phyloP scores from a whole-genome alignment of 2,888 invertebrate genomes.

The Parnassius smintheus region DNA sequence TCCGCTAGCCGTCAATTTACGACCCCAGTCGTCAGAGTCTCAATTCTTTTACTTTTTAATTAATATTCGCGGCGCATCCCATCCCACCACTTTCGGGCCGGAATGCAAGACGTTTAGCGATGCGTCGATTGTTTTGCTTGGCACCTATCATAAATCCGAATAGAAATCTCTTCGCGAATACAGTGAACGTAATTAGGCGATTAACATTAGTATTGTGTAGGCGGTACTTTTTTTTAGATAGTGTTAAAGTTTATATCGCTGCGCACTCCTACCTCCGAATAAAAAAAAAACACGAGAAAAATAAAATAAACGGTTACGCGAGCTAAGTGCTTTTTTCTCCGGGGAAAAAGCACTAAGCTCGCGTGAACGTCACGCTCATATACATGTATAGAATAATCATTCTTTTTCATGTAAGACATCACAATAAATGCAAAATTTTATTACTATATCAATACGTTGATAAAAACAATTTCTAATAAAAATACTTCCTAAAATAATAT shows the following conservation, averaged over 20 bases:
- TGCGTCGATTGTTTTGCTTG: not conserved
- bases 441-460: no score
- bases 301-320: no score
- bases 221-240: constrained; percentile 30
- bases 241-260: constrained; percentile 30
- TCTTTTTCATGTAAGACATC: not conserved
- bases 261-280: constrained; percentile 8
- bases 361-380: no score
- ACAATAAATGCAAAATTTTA: no score
- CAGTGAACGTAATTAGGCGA: constrained; percentile 31
- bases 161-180: constrained; percentile 31
- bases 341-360: no score
- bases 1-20: constrained; percentile 9
- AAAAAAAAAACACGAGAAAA: no score
- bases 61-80: constrained; percentile 18
- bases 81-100: constrained; percentile 16
- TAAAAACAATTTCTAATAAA: no score
- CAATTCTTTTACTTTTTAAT: constrained; percentile 21
- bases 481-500: no score
- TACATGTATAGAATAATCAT: no score
- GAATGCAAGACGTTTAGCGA: not conserved
- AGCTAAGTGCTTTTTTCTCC: no score
- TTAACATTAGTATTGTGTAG: constrained; percentile 31
- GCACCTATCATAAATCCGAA: constrained; percentile 20
- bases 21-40: constrained; percentile 1